Conservation (phyloP, 2,113 vertebrate genomes). For the Strix uralensis region DNA sequence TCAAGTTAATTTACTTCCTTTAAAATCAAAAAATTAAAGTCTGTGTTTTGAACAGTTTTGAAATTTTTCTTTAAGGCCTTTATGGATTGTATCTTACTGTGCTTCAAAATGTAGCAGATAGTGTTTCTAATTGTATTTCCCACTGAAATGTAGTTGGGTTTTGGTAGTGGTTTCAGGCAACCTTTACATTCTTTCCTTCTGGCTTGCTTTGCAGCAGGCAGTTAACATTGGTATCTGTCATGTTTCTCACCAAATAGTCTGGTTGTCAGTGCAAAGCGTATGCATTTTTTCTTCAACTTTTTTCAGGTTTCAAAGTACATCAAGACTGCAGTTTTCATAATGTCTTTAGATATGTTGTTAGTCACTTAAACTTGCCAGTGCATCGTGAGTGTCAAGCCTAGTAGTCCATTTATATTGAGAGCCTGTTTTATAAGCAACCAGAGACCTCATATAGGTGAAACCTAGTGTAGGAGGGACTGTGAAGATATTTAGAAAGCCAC, state of each 20-base stretch:
- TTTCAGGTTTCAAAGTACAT: not conserved
- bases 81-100: not conserved
- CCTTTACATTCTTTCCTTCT: not conserved
- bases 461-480: not conserved
- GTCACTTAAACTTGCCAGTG: not conserved
- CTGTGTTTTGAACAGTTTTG: not conserved
- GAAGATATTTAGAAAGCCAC: not conserved
- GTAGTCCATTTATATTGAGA: not conserved
- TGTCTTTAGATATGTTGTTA: not conserved
- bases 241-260: not conserved
- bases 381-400: not conserved
- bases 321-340: not conserved
- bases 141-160: not conserved
- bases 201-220: not conserved
- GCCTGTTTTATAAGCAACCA: not conserved
- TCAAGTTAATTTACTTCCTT: not conserved
- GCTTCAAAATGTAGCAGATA: not conserved
- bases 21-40: not conserved
- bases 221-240: not conserved
- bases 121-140: not conserved
- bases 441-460: not conserved
- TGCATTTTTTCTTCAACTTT: not conserved
- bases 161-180: not conserved
- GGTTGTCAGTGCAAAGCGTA: not conserved
- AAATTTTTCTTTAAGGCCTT: not conserved